These are phyloP conservation scores for Triplophysa bombifrons DNA, from an alignment of 2,797 vertebrate genomes.

Conservation along the genomic window DNA sequence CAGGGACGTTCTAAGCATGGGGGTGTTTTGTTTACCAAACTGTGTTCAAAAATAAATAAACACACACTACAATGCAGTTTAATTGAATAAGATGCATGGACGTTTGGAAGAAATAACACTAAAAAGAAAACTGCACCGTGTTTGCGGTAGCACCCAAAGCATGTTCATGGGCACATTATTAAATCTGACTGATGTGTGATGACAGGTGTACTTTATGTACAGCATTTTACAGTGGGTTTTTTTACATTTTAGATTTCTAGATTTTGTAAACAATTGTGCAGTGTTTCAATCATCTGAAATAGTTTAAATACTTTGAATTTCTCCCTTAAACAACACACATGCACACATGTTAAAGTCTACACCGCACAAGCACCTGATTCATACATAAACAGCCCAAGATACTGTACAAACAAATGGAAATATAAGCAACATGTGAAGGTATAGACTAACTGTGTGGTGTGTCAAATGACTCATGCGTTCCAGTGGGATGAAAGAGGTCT, in stretches of 20 bases:
- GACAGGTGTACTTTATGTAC: too few species aligned
- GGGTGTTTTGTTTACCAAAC: neutral
- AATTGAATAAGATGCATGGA: too few species aligned
- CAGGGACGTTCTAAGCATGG: neutral
- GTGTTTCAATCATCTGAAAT: neutral
- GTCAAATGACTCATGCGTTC: slow-evolving; percentile 57
- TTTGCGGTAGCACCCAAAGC: too few species aligned
- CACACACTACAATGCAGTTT: too few species aligned
- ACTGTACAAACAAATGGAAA: neutral
- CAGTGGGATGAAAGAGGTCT: slow-evolving; percentile 64
- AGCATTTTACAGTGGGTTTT: too few species aligned
- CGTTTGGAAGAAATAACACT: too few species aligned
- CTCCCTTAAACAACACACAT: neutral
- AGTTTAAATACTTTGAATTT: neutral
- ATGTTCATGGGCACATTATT: too few species aligned
- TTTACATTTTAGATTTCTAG: too few species aligned
- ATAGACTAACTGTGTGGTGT: slow-evolving; percentile 57
- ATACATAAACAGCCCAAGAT: slow-evolving; percentile 20
- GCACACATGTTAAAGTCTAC: slow-evolving; percentile 10
- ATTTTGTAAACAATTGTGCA: too few species aligned
- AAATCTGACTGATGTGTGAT: too few species aligned
- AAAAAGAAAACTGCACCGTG: too few species aligned
- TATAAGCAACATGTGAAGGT: slow-evolving; percentile 46
- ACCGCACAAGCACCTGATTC: slow-evolving; percentile 59
- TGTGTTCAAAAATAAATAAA: neutral